These are phyloP conservation scores for Ptychoptera albimana DNA, from an alignment of 2,888 invertebrate species.

Conservation along the genomic window DNA sequence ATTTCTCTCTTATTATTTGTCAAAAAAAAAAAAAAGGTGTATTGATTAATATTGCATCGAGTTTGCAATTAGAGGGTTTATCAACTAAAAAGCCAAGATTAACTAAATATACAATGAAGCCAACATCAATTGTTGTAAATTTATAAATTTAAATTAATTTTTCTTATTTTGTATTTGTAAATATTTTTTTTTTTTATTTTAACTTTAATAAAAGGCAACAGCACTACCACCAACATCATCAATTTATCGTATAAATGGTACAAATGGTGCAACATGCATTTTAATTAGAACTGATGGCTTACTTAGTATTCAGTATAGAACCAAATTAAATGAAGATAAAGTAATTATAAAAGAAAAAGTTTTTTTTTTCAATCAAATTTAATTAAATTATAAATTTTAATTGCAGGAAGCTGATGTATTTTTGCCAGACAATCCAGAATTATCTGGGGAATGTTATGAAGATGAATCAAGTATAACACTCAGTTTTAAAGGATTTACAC, in stretches of 20 bases:
- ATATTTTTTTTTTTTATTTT: neutral
- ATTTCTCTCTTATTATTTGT: neutral
- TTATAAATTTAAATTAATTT: too few species aligned
- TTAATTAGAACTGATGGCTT: conserved; percentile 61
- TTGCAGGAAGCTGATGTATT: conserved; percentile 50
- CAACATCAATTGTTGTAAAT: conserved; percentile 12
- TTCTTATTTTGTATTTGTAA: neutral
- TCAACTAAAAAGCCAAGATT: conserved; percentile 46
- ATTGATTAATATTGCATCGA: conserved; percentile 6
- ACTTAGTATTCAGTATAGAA: conserved; percentile 52
- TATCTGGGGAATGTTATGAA: conserved; percentile 58
- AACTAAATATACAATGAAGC: conserved; percentile 45
- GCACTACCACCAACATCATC: conserved; percentile 21
- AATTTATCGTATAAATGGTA: conserved; percentile 50
- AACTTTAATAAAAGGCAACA: neutral
- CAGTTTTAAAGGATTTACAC: conserved; percentile 57
- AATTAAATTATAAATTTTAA: conserved; percentile 20
- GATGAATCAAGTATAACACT: conserved; percentile 55
- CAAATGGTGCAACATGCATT: conserved; percentile 62
- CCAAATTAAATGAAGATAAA: conserved; percentile 44
- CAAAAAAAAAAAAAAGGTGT: neutral
- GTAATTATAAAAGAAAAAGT: neutral
- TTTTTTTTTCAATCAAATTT: conserved; percentile 16
- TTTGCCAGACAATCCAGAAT: conserved; percentile 54
- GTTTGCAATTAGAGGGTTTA: conserved; percentile 39